Base-by-base conservation (phyloP, 2,797 vertebrate species). In the Etheostoma nigrum region DNA sequence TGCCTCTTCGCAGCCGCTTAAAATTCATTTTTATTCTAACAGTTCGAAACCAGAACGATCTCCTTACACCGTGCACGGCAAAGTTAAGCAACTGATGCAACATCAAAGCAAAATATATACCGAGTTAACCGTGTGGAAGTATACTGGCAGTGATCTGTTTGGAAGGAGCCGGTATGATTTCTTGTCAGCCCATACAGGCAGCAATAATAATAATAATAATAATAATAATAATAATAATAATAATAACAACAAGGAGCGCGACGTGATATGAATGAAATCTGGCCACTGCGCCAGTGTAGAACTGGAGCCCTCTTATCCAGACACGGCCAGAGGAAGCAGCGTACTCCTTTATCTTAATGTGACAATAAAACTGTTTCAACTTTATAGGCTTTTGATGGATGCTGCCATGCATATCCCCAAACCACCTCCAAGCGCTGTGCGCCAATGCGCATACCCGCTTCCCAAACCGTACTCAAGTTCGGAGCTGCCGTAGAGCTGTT, bases 211-310 rank as follows among this genome's bases (percentile, higher is more conserved):
- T 40, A 11, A 11, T 40, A 11, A 36, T 36, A 11, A 10, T 36
- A 36, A 40, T 40, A 40, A 36, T 36, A 36, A 36, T 36, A 9
- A 40, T 40, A 40, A 40, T 40, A 40, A 40, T 9, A 40, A 40
- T 3, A 40, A 69, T 58, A 58, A 67, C 53, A 73, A 66, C 21
- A 63, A 78, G 25, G 11, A 33, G 49, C 40, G 33, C 52, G 84
- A 91, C 90, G 91, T 92, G 92, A 92, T 79, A 8, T 64, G 91
- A 91, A 93, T 93, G 76, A 86, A 82, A 90, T 82, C 42, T 72
- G 25, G 33, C 74, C 90, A 84, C 88, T 92, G 92, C 90, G 70
- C 89, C 86, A 90, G 64, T 54, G 68, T 55, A 68, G 11, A 21
- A 10, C 44, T 1, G 14, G 33, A 59, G n/a, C 80, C 33, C 27